phyloP scores from a whole-genome alignment of 2,113 vertebrate species.

The Silurus glanis region DNA sequence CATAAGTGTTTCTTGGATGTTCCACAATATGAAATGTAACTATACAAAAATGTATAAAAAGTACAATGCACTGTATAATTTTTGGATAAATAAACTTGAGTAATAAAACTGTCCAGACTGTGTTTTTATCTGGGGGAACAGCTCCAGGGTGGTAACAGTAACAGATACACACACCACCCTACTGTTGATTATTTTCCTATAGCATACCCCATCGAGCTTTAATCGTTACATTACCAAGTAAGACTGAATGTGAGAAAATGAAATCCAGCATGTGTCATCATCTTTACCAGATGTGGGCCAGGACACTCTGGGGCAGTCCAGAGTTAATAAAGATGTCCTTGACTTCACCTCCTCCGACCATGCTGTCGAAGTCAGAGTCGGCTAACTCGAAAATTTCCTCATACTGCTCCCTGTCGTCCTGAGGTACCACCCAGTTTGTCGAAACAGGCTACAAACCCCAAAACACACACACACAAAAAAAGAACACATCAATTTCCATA shows the following conservation, averaged over 20 bases:
- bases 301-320: constrained; percentile 85
- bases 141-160: background rate
- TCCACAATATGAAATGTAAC: background rate
- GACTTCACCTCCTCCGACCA: constrained; percentile 89
- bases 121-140: background rate
- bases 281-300: constrained; percentile 96
- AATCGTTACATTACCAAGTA: background rate
- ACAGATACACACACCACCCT: background rate
- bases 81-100: background rate
- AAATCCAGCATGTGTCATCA: background rate
- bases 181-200: background rate
- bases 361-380: constrained; percentile 85
- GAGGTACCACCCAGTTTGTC: constrained; percentile 86
- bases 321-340: constrained; percentile 98
- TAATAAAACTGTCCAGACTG: background rate
- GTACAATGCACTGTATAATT: no score
- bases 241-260: background rate
- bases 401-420: constrained; percentile 82
- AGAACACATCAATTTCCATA: background rate
- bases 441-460: constrained; percentile 65
- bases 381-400: constrained; percentile 90
- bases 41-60: background rate
- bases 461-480: background rate
- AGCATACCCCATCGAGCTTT: background rate
- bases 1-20: background rate